Evolutionary conservation across 92 coral and sea anemone genomes (phyloP).

Genomic region (Porites cylindrica): DNA sequence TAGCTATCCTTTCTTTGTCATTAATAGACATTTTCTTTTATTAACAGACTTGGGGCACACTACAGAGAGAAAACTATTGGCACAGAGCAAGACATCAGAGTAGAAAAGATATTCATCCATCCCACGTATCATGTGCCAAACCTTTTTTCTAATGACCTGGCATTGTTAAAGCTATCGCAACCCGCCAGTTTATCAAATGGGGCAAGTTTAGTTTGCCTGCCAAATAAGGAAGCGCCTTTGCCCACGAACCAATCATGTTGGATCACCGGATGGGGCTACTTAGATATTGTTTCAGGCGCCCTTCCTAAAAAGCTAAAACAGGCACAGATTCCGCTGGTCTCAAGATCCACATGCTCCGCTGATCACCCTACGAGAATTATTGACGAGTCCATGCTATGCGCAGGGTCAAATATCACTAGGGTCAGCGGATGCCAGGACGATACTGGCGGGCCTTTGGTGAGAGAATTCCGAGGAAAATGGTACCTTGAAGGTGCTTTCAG

Average conservation of each 20-base stretch:
- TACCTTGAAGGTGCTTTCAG: conserved; percentile 75
- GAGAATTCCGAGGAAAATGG: conserved; percentile 80
- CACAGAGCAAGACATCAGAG: conserved; percentile 59
- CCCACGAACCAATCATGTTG: conserved; percentile 45
- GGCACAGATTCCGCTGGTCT: conserved; percentile 60
- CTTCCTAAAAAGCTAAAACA: conserved; percentile 58
- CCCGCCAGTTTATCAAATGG: conserved; percentile 47
- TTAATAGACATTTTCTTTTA: background rate
- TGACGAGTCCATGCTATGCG: conserved; percentile 82
- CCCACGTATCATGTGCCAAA: conserved; percentile 49
- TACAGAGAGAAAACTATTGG: conserved; percentile 36
- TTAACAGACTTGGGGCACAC: conserved; percentile 59
- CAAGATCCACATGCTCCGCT: conserved; percentile 59
- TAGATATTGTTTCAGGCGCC: conserved; percentile 39
- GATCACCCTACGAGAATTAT: conserved; percentile 43
- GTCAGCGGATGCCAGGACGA: conserved; percentile 79
- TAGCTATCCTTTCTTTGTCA: background rate
- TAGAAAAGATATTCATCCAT: conserved; percentile 46
- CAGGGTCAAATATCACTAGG: conserved; percentile 47
- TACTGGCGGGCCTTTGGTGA: conserved; percentile 78
- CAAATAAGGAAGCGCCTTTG: conserved; percentile 29
- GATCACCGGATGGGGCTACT: conserved; percentile 65
- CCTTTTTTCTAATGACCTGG: conserved; percentile 64
- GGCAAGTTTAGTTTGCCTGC: conserved; percentile 58
- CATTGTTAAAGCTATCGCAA: conserved; percentile 57